Base-by-base conservation (phyloP, 2,797 vertebrate species). In the Echiichthys vipera region DNA sequence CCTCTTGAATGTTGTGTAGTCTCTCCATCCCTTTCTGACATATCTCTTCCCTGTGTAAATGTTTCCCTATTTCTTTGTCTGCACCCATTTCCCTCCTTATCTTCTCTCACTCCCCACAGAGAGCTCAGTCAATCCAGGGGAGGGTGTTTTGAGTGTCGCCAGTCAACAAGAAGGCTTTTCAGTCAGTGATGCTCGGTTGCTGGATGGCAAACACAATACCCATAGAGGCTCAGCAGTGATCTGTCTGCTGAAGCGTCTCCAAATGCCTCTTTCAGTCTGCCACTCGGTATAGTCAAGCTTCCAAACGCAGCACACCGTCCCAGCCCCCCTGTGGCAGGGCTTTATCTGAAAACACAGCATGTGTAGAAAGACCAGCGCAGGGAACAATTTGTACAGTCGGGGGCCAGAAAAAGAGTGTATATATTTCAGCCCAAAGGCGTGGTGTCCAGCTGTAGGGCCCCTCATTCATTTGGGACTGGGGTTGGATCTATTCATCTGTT, bases 331-430 rank as follows among this genome's bases (percentile, higher is more conserved):
- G n/a, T n/a, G 65, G 62, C 53, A 64, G 49, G 71, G 64, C 72
- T 86, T 90, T 89, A 88, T 91, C 85, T 83, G 75, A 81, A 81
- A 84, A 74, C 64, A 78, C 87, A 75, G 83, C 83, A 36, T 81
- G 81, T 80, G 76, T 51, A 65, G 74, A 83, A 65, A 76, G 62
- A 84, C 69, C 22, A 59, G 73, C 0, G 7, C 22, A 10, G 80
- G 30, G 69, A 78, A 89, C 74, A 84, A 74, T 88, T 83, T 87
- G 85, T 84, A 68, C 67, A 84, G 72, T 79, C 42, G 1, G 39
- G 47, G 55, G 47, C 25, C 36, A 77, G 67, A 70, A 75, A 83
- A 75, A 73, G 37, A 69, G 12, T 47, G 70, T 72, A 58, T 74
- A 57, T 51, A 73, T 84, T 71, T 83, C 47, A 61, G 58, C 71